phyloP scores from a whole-genome alignment of 2,888 invertebrate genomes.

The Hypomecis atomaria region DNA sequence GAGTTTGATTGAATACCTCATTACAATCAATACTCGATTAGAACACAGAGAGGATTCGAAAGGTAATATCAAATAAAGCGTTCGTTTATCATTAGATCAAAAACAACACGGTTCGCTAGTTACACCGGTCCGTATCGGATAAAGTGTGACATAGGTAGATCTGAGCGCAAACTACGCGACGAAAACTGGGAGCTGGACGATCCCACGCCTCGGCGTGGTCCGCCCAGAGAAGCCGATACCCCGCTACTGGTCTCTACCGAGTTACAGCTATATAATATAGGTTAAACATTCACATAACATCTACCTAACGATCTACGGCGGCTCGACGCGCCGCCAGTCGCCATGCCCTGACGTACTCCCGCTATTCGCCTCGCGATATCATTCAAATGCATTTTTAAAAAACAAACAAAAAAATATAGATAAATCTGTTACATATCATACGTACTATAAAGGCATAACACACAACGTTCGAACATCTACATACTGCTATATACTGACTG shows the following conservation, averaged over 20 bases:
- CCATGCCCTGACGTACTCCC: conserved; percentile 34
- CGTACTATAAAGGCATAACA: conserved; percentile 69
- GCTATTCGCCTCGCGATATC: conserved; percentile 51
- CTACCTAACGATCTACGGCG: conserved; percentile 76
- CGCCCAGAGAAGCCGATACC: neutral
- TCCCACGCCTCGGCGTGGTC: neutral
- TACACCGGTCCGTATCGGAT: conserved; percentile 30
- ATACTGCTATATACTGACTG: conserved; percentile 61
- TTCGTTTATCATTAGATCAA: neutral
- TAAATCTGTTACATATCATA: conserved; percentile 62
- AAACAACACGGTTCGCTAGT: neutral
- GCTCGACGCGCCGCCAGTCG: conserved; percentile 9
- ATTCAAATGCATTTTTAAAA: conserved; percentile 62
- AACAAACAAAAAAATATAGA: conserved; percentile 48
- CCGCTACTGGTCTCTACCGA: neutral
- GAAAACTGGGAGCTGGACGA: conserved; percentile 40
- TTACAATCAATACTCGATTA: no score
- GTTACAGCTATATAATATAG: conserved; percentile 39
- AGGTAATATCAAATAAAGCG: no score
- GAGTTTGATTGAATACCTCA: no score
- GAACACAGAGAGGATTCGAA: no score
- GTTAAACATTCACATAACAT: conserved; percentile 74
- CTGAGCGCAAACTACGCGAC: conserved; percentile 50
- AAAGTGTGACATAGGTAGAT: conserved; percentile 61
- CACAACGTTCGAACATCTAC: conserved; percentile 72